phyloP scores from a whole-genome alignment of 1,140 invertebrate genomes.

The Drosophila ficusphila region DNA sequence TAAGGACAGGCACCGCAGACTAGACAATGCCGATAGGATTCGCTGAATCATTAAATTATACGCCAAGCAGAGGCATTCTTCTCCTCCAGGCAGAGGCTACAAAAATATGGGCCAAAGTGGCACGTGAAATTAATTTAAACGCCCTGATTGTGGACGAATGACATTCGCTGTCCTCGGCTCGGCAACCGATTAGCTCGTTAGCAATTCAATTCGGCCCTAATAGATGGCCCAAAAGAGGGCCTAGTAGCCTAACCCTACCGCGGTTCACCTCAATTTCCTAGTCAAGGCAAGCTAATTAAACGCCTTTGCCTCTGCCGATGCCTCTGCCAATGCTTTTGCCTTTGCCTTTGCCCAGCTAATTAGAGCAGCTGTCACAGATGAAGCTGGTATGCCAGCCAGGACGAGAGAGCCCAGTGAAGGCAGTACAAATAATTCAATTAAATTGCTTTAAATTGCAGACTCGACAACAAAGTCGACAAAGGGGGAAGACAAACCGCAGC shows the following conservation, averaged over 20 bases:
- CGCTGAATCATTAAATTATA: conserved; percentile 59
- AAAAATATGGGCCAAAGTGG: conserved; percentile 20
- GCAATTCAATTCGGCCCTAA: conserved; percentile 59
- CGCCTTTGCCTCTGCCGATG: conserved; percentile 38
- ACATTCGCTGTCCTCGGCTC: conserved; percentile 34
- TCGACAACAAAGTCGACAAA: conserved; percentile 5
- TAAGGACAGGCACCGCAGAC: conserved; percentile 16
- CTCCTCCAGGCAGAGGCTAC: neutral
- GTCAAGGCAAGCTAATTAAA: conserved; percentile 62
- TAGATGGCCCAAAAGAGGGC: conserved; percentile 38
- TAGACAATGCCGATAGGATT: conserved; percentile 50
- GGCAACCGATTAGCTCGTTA: conserved; percentile 41
- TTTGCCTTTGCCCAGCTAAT: conserved; percentile 55
- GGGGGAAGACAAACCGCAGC: conserved; percentile 40
- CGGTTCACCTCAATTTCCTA: conserved; percentile 62
- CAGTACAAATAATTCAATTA: conserved; percentile 78
- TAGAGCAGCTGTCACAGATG: conserved; percentile 70
- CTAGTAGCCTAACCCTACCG: conserved; percentile 71
- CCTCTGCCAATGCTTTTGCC: neutral
- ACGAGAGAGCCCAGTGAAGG: conserved; percentile 15
- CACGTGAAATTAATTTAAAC: conserved; percentile 74
- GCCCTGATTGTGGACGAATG: conserved; percentile 49
- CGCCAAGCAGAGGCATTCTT: neutral
- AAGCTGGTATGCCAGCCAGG: conserved; percentile 2
- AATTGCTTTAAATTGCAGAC: conserved; percentile 47